Evolutionary conservation across 23 tunicate genomes (phyloP), one percentile per base, ranked within the genome.

Genomic region (Halocynthia aurantium): DNA sequence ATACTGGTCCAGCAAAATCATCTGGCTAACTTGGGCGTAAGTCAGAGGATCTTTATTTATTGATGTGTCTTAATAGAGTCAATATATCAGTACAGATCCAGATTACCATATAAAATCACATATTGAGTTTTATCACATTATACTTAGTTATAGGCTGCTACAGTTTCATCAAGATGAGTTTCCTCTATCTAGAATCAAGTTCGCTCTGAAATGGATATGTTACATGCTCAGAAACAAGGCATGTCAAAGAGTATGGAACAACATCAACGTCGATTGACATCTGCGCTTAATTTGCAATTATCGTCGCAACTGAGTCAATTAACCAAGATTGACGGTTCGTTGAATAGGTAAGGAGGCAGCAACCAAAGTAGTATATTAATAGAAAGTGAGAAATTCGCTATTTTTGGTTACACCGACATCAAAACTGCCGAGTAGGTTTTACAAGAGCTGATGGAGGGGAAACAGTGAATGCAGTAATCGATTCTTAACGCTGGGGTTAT

Each of bases 181-280:
- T 31, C 44, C 50, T 15, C 22, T 8, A 65, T 54, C 9, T 44
- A 74, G 78, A 74, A 74, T 53, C 78, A 54, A 74, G 78, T 74
- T 55, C 78, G 62, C 20, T 51, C 78, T 8, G 78, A 74, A 54
- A 53, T 74, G 56, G 78, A 74, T 44, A 22, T 53, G 78, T 18
- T 74, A 6, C 78, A 74, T 56, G 31, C 56, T 15, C 64, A 51
- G 22, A 74, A 54, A 54, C 78, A 74, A 6, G 5, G 64, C 19
- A 52, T 74, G 78, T 53, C 78, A 13, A 53, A 54, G 17, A 62
- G 78, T 51, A 13, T 74, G 78, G 78, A 74, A 49, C 78, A 74
- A 56, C 55, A 74, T 54, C 64, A 74, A 20, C 56, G 78, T 62
- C 55, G 56, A 8, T 65, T 74, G n/a, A 51, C 62, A 54, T 53